These are phyloP conservation scores for Leptodactylus fallax DNA, from an alignment of 2,797 vertebrate species.

Conservation along the genomic window DNA sequence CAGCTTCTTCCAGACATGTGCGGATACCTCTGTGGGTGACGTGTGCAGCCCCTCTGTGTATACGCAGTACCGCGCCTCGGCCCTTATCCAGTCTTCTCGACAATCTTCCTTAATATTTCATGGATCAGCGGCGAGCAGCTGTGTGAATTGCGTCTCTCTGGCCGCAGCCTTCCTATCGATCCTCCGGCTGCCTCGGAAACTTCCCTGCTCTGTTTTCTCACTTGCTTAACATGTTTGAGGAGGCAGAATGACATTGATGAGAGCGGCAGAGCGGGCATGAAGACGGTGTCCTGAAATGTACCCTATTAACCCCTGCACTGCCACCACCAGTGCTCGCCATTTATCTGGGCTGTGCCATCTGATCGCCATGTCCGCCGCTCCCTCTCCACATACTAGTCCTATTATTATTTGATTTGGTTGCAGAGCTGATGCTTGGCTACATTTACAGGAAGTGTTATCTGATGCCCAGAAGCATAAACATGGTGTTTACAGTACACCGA, in stretches of 20 bases:
- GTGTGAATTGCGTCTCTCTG: not conserved
- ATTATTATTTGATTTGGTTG: too few relatives aligned
- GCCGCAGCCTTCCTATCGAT: slow-evolving; percentile 12
- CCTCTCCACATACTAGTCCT: too few relatives aligned
- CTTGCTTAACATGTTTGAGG: slow-evolving; percentile 35
- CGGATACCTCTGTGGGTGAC: not conserved
- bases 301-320: not conserved
- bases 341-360: too few relatives aligned
- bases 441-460: too few relatives aligned
- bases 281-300: not conserved
- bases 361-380: not conserved
- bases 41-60: not conserved
- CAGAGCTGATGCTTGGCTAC: too few relatives aligned
- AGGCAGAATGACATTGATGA: slow-evolving; percentile 38
- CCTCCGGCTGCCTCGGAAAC: not conserved
- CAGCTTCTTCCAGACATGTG: not conserved
- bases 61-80: not conserved
- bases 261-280: slow-evolving; percentile 1
- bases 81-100: not conserved
- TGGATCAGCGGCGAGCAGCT: slow-evolving; percentile 17
- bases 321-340: too few relatives aligned
- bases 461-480: too few relatives aligned
- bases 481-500: too few relatives aligned
- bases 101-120: slow-evolving; percentile 24
- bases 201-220: not conserved